A percentile compares a stretch with the other conserved stretches of the same genome.
Conservation (phyloP, 2,113 vertebrate genomes). For the Hemiscyllium ocellatum region DNA sequence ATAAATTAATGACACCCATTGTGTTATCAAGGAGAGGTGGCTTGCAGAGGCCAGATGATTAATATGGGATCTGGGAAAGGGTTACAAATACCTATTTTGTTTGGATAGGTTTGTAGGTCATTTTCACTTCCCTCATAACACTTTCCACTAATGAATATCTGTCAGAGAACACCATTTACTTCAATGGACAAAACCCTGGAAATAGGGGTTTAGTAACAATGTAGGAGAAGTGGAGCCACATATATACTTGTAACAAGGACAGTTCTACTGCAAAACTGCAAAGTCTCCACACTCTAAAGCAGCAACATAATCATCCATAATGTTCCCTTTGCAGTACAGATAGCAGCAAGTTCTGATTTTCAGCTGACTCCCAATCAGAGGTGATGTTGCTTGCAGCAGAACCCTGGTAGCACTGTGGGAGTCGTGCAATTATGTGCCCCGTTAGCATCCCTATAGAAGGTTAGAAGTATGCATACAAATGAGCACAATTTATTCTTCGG, state of each 20-base stretch:
- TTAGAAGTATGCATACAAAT: slow-evolving; percentile 17
- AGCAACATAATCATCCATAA: background rate
- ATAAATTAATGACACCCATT: slow-evolving; percentile 9
- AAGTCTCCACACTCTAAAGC: background rate
- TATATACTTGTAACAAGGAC: background rate
- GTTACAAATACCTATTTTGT: background rate
- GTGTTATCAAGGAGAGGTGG: background rate
- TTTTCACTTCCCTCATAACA: background rate
- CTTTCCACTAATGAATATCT: background rate
- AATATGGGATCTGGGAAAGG: background rate
- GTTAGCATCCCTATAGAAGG: background rate
- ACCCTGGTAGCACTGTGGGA: background rate
- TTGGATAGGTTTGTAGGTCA: background rate
- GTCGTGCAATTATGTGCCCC: background rate
- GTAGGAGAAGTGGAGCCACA: background rate
- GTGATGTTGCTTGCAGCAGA: background rate
- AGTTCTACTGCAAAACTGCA: background rate
- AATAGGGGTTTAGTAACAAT: background rate
- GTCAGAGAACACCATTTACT: background rate
- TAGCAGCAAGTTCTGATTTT: background rate
- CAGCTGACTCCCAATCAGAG: background rate
- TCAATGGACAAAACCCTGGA: background rate
- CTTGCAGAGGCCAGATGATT: background rate
- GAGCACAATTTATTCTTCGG: slow-evolving; percentile 3
- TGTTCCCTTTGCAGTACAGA: background rate